These are phyloP conservation scores for Phoxinus phoxinus DNA, from an alignment of 2,113 vertebrate genomes.

Conservation along the genomic window DNA sequence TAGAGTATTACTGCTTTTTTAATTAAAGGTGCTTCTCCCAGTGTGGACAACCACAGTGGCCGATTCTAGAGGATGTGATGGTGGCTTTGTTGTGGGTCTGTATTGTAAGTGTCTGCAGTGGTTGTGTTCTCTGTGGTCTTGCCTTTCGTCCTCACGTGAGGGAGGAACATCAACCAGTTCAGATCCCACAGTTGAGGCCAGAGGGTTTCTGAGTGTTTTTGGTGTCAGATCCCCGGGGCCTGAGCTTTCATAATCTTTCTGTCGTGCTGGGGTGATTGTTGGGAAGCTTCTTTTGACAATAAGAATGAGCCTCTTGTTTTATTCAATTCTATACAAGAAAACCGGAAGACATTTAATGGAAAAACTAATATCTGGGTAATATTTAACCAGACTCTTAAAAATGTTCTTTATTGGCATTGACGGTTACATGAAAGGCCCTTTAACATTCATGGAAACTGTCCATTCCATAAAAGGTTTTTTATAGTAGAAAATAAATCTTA, in stretches of 20 bases:
- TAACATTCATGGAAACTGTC: too few relatives aligned
- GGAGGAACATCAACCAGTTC: background rate
- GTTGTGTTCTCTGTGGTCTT: conserved; percentile 26
- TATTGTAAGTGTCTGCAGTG: too few relatives aligned
- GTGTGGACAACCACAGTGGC: background rate
- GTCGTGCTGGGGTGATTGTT: conserved; percentile 9
- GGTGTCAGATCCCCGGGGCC: background rate
- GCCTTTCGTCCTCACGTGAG: background rate
- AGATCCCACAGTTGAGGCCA: background rate
- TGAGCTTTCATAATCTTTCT: background rate
- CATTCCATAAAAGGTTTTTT: too few relatives aligned
- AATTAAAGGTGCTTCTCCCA: background rate
- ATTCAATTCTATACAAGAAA: background rate
- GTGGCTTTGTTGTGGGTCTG: background rate
- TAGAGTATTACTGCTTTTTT: background rate
- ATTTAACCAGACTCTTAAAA: background rate
- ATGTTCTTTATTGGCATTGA: too few relatives aligned
- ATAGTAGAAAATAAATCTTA: too few relatives aligned
- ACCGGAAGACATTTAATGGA: background rate
- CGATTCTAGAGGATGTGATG: background rate
- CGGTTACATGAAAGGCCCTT: too few relatives aligned
- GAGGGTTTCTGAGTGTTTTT: background rate
- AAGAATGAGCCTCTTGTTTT: conserved; percentile 3
- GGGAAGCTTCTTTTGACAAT: background rate
- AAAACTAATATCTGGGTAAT: background rate